Evolutionary conservation across 2,888 invertebrate species (phyloP), one percentile per base, ranked within the genome.

Genomic region (Ormyrus pomaceus): DNA sequence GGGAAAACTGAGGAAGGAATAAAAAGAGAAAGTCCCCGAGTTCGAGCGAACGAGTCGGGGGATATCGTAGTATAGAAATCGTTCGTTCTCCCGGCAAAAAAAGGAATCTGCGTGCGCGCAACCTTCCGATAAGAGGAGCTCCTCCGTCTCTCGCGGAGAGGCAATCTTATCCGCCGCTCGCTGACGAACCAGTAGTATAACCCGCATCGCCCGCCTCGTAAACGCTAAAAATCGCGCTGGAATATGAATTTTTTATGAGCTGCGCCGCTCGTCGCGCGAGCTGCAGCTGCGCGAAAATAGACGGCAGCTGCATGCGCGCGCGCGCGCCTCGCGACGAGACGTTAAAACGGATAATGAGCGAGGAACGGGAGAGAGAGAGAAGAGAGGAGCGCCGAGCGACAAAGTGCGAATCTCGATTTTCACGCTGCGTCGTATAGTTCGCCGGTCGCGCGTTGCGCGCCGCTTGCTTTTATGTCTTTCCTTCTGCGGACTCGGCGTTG

Each of bases 381-480:
- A 34, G 34, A 34, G 51, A 55, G 55, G 55, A 34, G 65, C 10
- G n/a, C n/a, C 6, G 62, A 45, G 50, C 71, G 70, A 65, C 70
- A 61, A 78, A 71, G 66, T 78, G 78, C 72, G 61, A 73, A 72
- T 66, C 78, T 68, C 68, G 72, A 78, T 78, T 78, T 72, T 70
- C 77, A 77, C 70, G 70, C 70, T 8, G 56, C n/a, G 59, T 34
- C 34, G 34, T 34, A 34, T 34, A 34, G 34, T 34, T 34, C 34
- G 34, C 34, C 34, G 34, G 34, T 34, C 34, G 34, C 34, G 34
- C 34, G 58, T 13, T 68, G 58, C 13, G 10, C 59, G 13, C 13
- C 7, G 51, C 6, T 11, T 13, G 64, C 50, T 19, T 13, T 61
- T 34, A 19, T 8, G n/a, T n/a, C 51, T 50, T 11, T 9, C 10